phyloP scores from a whole-genome alignment of 2,888 invertebrate genomes.

The Netelia virgata region DNA sequence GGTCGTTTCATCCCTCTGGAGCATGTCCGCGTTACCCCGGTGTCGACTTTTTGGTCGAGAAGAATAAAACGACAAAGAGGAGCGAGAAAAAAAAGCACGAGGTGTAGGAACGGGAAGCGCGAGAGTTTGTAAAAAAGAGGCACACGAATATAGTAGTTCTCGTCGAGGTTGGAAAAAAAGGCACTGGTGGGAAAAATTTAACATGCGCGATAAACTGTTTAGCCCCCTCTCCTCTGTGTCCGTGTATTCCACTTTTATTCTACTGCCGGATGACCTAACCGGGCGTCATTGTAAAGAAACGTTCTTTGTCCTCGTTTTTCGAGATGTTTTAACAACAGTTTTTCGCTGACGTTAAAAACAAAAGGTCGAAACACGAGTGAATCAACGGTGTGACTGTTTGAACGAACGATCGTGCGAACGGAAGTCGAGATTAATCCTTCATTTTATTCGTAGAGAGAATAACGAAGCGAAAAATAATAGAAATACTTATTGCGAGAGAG shows the following conservation, averaged over 20 bases:
- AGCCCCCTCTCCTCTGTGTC: background rate
- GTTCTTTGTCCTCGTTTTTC: background rate
- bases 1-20: slow-evolving; percentile 57
- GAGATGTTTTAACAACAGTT: background rate
- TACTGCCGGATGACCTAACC: background rate
- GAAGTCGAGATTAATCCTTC: too few species aligned
- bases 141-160: slow-evolving; percentile 31
- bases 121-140: slow-evolving; percentile 37
- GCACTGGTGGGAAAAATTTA: slow-evolving; percentile 37
- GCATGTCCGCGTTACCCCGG: slow-evolving; percentile 23
- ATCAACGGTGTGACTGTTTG: background rate
- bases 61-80: slow-evolving; percentile 35
- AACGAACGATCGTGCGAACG: background rate
- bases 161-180: background rate
- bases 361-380: background rate
- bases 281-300: background rate
- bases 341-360: background rate
- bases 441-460: too few species aligned
- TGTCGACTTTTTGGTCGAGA: slow-evolving; percentile 39
- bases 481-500: too few species aligned
- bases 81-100: slow-evolving; percentile 7
- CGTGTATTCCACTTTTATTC: slow-evolving; percentile 16
- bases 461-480: too few species aligned
- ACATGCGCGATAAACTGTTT: slow-evolving; percentile 34
- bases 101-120: slow-evolving; percentile 8